These are phyloP conservation scores for Sebastes wilsoni DNA, from an alignment of 2,797 vertebrate genomes.

Conservation along the genomic window DNA sequence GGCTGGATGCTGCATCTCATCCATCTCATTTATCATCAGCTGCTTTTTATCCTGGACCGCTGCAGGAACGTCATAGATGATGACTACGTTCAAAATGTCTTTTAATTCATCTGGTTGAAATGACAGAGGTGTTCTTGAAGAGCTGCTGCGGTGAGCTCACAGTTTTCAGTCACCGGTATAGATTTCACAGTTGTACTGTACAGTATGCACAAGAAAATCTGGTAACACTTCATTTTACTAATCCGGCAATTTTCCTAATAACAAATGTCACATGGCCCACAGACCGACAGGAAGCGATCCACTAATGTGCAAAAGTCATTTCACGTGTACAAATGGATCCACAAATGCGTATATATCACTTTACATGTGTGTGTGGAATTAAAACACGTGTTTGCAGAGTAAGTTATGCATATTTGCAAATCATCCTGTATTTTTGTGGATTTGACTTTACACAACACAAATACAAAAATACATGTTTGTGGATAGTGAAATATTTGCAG, in stretches of 20 bases:
- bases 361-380: no score
- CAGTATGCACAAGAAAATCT: background rate
- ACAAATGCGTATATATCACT: no score
- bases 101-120: background rate
- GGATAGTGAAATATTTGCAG: no score
- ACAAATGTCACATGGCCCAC: background rate
- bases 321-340: no score
- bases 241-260: background rate
- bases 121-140: background rate
- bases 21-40: background rate
- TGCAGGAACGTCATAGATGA: background rate
- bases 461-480: no score
- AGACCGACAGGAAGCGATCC: no score
- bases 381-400: no score
- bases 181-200: background rate
- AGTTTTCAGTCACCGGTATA: background rate
- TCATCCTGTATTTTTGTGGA: no score
- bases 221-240: background rate
- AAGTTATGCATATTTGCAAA: no score
- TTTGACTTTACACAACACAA: no score
- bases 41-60: background rate
- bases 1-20: constrained; percentile 14
- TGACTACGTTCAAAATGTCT: background rate
- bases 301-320: no score
- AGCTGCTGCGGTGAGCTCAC: background rate